Conservation (phyloP, 2,797 vertebrate species). For the Uromys caudimaculatus region DNA sequence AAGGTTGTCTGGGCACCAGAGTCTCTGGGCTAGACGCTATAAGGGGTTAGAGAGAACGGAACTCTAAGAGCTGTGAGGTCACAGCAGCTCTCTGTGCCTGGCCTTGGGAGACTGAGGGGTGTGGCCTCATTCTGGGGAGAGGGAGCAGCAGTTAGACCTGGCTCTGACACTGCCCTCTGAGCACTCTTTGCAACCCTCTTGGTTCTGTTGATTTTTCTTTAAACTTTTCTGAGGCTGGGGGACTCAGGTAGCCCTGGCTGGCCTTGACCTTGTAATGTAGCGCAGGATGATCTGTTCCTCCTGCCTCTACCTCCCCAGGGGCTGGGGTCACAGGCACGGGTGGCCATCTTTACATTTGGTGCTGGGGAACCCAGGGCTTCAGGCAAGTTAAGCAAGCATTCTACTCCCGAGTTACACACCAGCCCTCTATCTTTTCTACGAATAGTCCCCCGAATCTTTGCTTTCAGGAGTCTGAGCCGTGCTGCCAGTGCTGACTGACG, state of each 20-base stretch:
- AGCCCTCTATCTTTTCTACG: background rate
- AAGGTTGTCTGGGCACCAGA: background rate
- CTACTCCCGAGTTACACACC: background rate
- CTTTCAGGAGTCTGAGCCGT: background rate
- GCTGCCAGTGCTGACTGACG: background rate
- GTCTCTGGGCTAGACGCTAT: background rate
- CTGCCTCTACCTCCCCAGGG: background rate
- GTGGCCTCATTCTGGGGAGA: background rate
- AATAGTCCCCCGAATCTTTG: background rate
- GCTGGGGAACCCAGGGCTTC: background rate
- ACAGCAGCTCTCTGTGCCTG: background rate
- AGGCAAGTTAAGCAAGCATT: background rate
- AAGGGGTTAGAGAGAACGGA: background rate
- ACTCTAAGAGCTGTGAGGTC: background rate
- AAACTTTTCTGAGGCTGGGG: background rate
- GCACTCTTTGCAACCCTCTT: background rate
- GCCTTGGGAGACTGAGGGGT: background rate
- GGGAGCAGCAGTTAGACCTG: background rate
- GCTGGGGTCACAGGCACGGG: background rate
- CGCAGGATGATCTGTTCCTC: background rate
- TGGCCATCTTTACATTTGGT: background rate
- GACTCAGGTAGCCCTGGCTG: background rate
- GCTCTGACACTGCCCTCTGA: background rate
- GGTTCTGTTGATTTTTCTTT: background rate
- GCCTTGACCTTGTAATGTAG: background rate